Evolutionary conservation across 2,113 vertebrate genomes (phyloP).

Genomic region (Pagrus major): DNA sequence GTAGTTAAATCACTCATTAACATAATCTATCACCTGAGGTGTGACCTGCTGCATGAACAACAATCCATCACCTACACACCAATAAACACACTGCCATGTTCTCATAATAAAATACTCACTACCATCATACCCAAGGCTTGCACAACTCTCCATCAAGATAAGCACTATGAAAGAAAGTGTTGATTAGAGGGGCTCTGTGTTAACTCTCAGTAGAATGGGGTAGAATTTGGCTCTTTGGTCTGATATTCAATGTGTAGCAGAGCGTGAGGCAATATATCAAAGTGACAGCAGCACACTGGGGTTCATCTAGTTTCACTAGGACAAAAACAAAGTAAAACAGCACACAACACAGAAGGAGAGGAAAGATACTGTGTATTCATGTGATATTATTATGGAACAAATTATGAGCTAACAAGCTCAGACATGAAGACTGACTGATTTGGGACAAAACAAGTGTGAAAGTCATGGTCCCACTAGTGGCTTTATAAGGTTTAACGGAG

Average conservation of each 20-base stretch:
- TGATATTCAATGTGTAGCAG: slow-evolving; percentile 54
- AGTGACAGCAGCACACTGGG: slow-evolving; percentile 52
- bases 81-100: slow-evolving; percentile 42
- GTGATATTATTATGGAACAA: slow-evolving; percentile 23
- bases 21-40: slow-evolving; percentile 59
- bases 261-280: slow-evolving; percentile 55
- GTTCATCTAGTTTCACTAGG: slow-evolving; percentile 29
- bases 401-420: neutral
- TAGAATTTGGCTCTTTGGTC: slow-evolving; percentile 35
- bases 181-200: slow-evolving; percentile 14
- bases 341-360: slow-evolving; percentile 9
- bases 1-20: slow-evolving; percentile 60
- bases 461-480: neutral
- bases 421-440: slow-evolving; percentile 14
- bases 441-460: neutral
- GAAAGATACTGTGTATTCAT: neutral
- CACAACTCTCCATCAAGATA: slow-evolving; percentile 46
- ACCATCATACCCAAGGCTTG: slow-evolving; percentile 8
- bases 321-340: slow-evolving; percentile 38
- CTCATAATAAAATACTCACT: slow-evolving; percentile 58
- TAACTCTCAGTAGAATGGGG: slow-evolving; percentile 32
- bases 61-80: slow-evolving; percentile 53
- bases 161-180: slow-evolving; percentile 33
- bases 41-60: slow-evolving; percentile 19
- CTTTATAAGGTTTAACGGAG: neutral